phyloP scores from a whole-genome alignment of 2,888 invertebrate genomes.

The Stenichneumon culpator region DNA sequence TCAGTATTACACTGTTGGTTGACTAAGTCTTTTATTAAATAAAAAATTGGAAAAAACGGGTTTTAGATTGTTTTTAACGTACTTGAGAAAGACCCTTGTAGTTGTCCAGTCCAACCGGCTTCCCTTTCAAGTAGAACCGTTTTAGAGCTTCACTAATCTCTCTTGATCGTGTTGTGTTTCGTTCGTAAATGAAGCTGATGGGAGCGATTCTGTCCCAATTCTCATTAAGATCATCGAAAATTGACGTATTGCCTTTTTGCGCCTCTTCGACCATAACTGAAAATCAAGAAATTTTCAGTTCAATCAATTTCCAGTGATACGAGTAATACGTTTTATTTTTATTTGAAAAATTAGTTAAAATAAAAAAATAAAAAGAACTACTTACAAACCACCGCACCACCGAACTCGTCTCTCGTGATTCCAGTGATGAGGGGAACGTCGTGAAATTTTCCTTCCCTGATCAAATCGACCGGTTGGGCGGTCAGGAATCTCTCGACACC shows the following conservation, averaged over 20 bases:
- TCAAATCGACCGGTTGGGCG: slow-evolving; percentile 87
- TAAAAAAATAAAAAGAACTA: slow-evolving; percentile 39
- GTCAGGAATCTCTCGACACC: slow-evolving; percentile 90
- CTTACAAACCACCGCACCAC: slow-evolving; percentile 88
- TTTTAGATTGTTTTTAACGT: too few relatives aligned
- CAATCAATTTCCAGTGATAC: not conserved
- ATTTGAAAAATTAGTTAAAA: too few relatives aligned
- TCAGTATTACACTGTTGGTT: too few relatives aligned
- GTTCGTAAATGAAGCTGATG: slow-evolving; percentile 88
- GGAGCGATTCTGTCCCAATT: slow-evolving; percentile 89
- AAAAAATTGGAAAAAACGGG: too few relatives aligned
- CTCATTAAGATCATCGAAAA: slow-evolving; percentile 86
- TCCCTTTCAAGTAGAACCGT: slow-evolving; percentile 85
- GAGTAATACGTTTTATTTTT: not conserved
- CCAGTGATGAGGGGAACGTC: slow-evolving; percentile 89
- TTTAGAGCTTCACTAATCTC: slow-evolving; percentile 86
- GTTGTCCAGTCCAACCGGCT: slow-evolving; percentile 83
- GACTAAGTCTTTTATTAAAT: not conserved
- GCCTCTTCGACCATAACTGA: slow-evolving; percentile 66
- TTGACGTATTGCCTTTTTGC: slow-evolving; percentile 85
- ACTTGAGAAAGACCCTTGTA: slow-evolving; percentile 85
- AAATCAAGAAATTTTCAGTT: slow-evolving; percentile 1
- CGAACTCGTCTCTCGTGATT: slow-evolving; percentile 90
- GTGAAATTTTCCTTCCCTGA: slow-evolving; percentile 87
- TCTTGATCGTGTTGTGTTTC: slow-evolving; percentile 86